These are phyloP conservation scores for Sericinus montela DNA, from an alignment of 2,888 invertebrate genomes.

Conservation along the genomic window DNA sequence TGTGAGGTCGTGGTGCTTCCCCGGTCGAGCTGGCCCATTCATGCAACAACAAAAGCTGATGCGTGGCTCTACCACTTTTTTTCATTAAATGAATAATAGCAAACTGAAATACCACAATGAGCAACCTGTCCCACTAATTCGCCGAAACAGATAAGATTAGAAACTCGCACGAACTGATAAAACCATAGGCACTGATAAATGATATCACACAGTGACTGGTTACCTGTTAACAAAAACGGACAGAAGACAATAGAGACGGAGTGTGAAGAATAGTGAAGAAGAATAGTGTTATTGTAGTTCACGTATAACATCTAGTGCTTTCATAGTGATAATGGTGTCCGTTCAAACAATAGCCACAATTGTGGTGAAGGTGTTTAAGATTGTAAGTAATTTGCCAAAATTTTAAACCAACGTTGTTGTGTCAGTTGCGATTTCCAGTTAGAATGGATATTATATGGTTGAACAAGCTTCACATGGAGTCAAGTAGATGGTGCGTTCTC, in stretches of 20 bases:
- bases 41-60: too few relatives aligned
- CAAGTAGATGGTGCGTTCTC: too few relatives aligned
- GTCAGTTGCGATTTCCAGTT: too few relatives aligned
- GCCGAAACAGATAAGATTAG: slow-evolving; percentile 67
- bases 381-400: slow-evolving; percentile 83
- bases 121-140: slow-evolving; percentile 71
- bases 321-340: slow-evolving; percentile 84
- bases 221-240: slow-evolving; percentile 49
- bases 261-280: slow-evolving; percentile 27
- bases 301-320: slow-evolving; percentile 25
- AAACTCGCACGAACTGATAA: slow-evolving; percentile 53
- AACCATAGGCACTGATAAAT: slow-evolving; percentile 48
- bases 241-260: slow-evolving; percentile 46
- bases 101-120: slow-evolving; percentile 28
- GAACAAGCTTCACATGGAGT: too few relatives aligned
- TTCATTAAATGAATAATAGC: slow-evolving; percentile 2
- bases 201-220: slow-evolving; percentile 56
- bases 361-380: slow-evolving; percentile 88
- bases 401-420: too few relatives aligned
- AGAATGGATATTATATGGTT: too few relatives aligned
- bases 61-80: too few relatives aligned
- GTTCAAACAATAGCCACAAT: slow-evolving; percentile 89
- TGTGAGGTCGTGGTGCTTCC: too few relatives aligned
- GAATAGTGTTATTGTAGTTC: slow-evolving; percentile 27
- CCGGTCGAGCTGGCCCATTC: too few relatives aligned